phyloP scores from a whole-genome alignment of 2,113 vertebrate genomes.

The Equus quagga region DNA sequence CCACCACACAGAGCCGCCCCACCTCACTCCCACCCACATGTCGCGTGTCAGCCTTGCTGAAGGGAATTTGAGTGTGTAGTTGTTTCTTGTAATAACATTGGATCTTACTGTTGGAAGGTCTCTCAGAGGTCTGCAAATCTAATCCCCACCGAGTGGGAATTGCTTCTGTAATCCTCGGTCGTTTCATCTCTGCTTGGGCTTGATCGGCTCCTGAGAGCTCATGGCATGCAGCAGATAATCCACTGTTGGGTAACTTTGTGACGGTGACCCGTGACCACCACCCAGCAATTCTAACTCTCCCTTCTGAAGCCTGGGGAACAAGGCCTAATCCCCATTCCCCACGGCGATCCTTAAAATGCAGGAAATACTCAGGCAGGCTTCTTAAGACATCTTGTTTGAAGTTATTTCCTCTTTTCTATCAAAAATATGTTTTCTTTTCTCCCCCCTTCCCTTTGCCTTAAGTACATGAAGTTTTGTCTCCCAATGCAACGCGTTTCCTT shows the following conservation, averaged over 20 bases:
- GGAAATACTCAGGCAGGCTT: neutral
- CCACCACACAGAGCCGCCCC: neutral
- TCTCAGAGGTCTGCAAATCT: neutral
- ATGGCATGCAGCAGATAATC: neutral
- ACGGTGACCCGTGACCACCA: neutral
- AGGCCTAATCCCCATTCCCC: neutral
- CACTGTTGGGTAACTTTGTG: neutral
- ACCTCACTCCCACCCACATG: neutral
- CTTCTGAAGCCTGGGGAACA: neutral
- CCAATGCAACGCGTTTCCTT: neutral
- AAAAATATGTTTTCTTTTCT: neutral
- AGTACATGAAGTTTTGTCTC: neutral
- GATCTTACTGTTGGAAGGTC: neutral
- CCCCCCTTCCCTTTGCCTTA: neutral
- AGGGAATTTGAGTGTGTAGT: neutral
- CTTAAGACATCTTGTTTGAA: neutral
- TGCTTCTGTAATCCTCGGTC: neutral
- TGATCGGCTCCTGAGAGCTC: neutral
- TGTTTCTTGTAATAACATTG: neutral
- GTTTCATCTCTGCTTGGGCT: neutral
- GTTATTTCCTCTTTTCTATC: neutral
- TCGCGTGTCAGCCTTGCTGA: neutral
- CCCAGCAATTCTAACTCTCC: neutral
- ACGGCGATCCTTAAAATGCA: neutral
- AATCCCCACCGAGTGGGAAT: neutral